Evolutionary conservation across 1,140 invertebrate genomes (phyloP).

Genomic region (Stegodyphus dumicola): DNA sequence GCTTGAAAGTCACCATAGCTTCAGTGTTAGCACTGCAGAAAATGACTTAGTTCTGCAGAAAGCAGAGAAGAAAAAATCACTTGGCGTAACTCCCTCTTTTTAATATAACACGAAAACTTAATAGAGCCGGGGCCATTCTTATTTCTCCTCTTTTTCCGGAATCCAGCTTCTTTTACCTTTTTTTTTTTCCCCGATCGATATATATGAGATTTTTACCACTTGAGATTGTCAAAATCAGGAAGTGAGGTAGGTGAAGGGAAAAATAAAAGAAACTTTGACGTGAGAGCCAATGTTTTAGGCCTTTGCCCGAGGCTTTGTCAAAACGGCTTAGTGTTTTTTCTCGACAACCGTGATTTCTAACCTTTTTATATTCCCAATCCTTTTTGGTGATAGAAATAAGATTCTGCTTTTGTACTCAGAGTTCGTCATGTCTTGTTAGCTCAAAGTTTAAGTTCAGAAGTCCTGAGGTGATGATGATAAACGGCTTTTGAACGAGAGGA

Average conservation of each 20-base stretch:
- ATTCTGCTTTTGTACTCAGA: too few relatives aligned
- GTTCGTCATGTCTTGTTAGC: constrained; percentile 36
- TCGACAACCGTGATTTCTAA: constrained; percentile 32
- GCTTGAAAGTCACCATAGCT: too few relatives aligned
- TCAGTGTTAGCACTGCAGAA: too few relatives aligned
- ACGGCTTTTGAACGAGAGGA: background rate
- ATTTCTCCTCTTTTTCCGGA: too few relatives aligned
- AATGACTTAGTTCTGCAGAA: too few relatives aligned
- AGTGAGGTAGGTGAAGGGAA: constrained; percentile 8
- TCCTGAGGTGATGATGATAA: constrained; percentile 6
- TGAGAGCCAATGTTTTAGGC: constrained; percentile 43
- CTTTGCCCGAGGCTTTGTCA: constrained; percentile 49
- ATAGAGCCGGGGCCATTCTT: too few relatives aligned
- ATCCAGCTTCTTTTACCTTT: background rate
- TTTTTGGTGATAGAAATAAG: background rate
- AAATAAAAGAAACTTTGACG: constrained; percentile 38
- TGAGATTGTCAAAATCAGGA: constrained; percentile 50
- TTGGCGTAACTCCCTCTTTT: too few relatives aligned
- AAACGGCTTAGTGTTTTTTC: constrained; percentile 39
- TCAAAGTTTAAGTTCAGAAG: constrained; percentile 32
- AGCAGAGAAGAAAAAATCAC: too few relatives aligned
- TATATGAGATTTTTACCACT: constrained; percentile 51
- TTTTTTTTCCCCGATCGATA: constrained; percentile 26
- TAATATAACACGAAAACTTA: too few relatives aligned
- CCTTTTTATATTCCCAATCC: constrained; percentile 34